Conservation (phyloP, 2,888 invertebrate genomes). For the Cephus rjabovi region DNA sequence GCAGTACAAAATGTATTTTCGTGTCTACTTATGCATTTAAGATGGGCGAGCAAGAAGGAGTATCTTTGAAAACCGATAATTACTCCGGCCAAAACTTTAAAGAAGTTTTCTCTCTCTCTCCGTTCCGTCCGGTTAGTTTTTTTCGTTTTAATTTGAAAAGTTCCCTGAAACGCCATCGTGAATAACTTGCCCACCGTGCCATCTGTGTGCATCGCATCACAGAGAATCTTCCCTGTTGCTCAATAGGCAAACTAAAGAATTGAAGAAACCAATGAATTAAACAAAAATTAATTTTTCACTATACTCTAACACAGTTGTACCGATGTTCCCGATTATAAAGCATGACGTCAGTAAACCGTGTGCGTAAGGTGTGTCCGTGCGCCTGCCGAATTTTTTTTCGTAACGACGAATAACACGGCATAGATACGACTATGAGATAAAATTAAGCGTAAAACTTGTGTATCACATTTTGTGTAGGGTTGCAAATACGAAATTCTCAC, state of each 20-base stretch:
- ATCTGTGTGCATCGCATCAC: background rate
- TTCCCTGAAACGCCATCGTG: background rate
- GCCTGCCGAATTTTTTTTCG: constrained; percentile 18
- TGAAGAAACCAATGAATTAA: background rate
- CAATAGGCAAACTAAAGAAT: background rate
- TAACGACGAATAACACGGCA: background rate
- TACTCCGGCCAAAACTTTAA: background rate
- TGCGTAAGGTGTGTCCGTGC: constrained; percentile 19
- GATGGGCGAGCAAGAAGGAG: constrained; percentile 31
- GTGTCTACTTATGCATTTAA: constrained; percentile 29
- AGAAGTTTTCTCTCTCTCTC: background rate
- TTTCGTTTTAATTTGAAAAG: background rate
- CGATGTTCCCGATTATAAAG: constrained; percentile 6
- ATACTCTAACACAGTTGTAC: background rate
- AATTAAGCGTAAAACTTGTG: background rate
- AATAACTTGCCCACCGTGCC: background rate
- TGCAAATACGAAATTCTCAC: background rate
- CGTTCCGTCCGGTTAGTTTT: background rate
- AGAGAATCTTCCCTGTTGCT: background rate
- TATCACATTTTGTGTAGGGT: background rate
- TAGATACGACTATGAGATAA: background rate
- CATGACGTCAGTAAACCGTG: constrained; percentile 19
- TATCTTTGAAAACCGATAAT: constrained; percentile 23
- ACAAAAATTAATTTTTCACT: background rate
- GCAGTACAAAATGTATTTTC: constrained; percentile 54